Conservation (phyloP, 2,797 vertebrate species). For the Neosilurus mollespiculum region DNA sequence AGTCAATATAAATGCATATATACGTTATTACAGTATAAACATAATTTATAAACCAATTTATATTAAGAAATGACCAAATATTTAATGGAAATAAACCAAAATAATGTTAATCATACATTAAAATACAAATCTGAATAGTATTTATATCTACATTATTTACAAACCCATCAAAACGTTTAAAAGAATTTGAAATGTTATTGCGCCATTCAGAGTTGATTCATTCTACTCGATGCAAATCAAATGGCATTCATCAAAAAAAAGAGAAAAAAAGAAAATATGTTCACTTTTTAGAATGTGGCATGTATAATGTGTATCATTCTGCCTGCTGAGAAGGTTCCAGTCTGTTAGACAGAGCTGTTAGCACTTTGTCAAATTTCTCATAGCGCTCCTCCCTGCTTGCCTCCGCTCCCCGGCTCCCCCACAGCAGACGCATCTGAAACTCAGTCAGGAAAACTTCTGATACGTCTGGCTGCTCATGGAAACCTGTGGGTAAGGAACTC, state of each 20-base stretch:
- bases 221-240: not conserved
- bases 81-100: not conserved
- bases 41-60: slow-evolving; percentile 15
- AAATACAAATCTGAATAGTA: slow-evolving; percentile 31
- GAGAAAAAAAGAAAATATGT: not conserved
- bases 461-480: slow-evolving; percentile 79
- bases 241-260: slow-evolving; percentile 1
- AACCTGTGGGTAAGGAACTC: slow-evolving; percentile 69
- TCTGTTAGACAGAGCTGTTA: slow-evolving; percentile 88
- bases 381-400: slow-evolving; percentile 83
- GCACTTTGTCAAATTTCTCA: slow-evolving; percentile 88
- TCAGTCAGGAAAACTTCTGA: slow-evolving; percentile 89
- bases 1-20: slow-evolving; percentile 6
- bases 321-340: slow-evolving; percentile 79
- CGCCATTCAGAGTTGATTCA: slow-evolving; percentile 2
- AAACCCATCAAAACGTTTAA: slow-evolving; percentile 31
- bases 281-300: not conserved
- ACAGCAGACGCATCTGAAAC: slow-evolving; percentile 92
- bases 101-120: slow-evolving; percentile 17
- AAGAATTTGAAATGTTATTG: slow-evolving; percentile 13
- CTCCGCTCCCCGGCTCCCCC: slow-evolving; percentile 86
- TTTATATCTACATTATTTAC: slow-evolving; percentile 42
- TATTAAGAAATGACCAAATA: not conserved
- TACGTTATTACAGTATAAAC: not conserved
- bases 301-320: slow-evolving; percentile 61